A percentile compares a stretch with the other conserved stretches of the same genome.
Conservation (phyloP, 2,797 vertebrate genomes). For the Philypnodon macrostomus region DNA sequence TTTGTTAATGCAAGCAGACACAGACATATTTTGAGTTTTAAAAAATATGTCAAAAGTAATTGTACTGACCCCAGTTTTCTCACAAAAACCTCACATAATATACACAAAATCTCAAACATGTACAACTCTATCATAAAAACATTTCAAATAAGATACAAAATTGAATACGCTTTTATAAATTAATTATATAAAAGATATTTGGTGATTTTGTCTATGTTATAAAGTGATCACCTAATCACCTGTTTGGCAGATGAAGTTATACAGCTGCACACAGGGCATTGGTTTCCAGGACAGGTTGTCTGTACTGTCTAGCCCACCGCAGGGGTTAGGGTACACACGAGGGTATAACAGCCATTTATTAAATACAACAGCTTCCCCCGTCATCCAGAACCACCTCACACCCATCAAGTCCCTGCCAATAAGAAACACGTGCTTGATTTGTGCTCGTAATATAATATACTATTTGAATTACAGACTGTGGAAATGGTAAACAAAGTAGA, state of each 20-base stretch:
- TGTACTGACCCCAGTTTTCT: no score
- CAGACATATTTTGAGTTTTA: no score
- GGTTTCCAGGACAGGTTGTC: constrained; percentile 6
- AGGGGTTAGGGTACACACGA: neutral
- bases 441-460: neutral
- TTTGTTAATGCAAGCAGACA: no score
- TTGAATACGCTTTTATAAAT: no score
- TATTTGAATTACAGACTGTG: neutral
- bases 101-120: no score
- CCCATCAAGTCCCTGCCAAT: constrained; percentile 3
- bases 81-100: no score
- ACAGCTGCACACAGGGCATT: neutral
- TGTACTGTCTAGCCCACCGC: constrained; percentile 6
- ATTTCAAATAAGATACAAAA: no score
- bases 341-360: neutral
- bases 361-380: constrained; percentile 6
- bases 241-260: constrained; percentile 38
- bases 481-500: neutral
- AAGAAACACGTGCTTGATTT: neutral
- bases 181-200: no score
- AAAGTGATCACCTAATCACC: constrained; percentile 7
- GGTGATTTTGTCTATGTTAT: no score
- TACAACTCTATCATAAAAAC: no score
- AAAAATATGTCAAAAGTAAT: no score
- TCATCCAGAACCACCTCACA: constrained; percentile 32